Evolutionary conservation across 2,113 vertebrate genomes (phyloP).

Genomic region (Craseonycteris thonglongyai): DNA sequence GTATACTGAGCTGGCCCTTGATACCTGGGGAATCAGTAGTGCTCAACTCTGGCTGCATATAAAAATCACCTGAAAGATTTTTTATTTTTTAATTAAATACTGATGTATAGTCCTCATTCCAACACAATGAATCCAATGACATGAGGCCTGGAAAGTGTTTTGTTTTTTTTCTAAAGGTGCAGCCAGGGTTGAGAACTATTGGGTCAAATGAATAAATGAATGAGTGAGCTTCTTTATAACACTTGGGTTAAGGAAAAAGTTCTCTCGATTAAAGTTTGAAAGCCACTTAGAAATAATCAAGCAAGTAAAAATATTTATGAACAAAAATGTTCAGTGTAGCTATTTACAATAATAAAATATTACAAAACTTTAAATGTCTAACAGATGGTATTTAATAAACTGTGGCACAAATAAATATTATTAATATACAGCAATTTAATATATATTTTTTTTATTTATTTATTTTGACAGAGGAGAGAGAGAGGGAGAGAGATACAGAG

Average conservation of each 20-base stretch:
- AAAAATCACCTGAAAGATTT: neutral
- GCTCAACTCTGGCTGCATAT: neutral
- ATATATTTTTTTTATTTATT: too few relatives aligned
- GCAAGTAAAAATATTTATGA: neutral
- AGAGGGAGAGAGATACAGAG: too few relatives aligned
- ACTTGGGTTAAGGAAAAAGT: neutral
- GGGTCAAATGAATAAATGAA: neutral
- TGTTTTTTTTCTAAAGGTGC: neutral
- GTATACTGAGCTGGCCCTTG: neutral
- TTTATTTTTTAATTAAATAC: neutral
- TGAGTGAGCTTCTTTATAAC: neutral
- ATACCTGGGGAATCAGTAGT: neutral
- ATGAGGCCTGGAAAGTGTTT: neutral
- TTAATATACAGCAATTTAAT: too few relatives aligned
- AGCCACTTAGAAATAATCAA: neutral
- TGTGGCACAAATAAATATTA: neutral
- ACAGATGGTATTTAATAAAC: neutral
- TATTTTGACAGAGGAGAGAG: too few relatives aligned
- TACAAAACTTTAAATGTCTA: neutral
- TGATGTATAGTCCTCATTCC: neutral
- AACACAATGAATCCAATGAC: neutral
- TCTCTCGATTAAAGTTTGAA: neutral
- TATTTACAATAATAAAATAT: neutral
- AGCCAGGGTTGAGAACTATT: neutral
- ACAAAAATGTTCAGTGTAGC: neutral